Evolutionary conservation across 2,797 vertebrate species (phyloP).

Genomic region (Dendrocincla fuliginosa): DNA sequence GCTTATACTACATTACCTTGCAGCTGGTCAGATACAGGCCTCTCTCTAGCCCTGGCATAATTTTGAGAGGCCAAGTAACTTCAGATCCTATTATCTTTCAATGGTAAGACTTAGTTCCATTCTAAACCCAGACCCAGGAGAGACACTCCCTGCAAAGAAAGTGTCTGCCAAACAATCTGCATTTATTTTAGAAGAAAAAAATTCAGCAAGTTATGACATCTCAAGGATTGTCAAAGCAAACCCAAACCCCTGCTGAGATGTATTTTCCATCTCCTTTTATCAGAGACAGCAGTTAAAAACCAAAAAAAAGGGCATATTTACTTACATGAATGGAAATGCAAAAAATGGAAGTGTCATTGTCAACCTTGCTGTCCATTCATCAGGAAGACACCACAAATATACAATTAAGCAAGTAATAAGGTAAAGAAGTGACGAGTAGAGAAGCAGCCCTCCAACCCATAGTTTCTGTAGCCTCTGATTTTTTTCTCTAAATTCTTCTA

Average conservation of each 20-base stretch:
- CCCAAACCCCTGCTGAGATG: neutral
- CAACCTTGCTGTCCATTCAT: slow-evolving; percentile 86
- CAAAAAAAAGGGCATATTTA: slow-evolving; percentile 53
- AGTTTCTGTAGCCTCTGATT: slow-evolving; percentile 92
- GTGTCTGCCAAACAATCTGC: neutral
- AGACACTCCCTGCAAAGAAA: neutral
- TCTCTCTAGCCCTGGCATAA: neutral
- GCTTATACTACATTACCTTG: neutral
- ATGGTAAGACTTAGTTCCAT: neutral
- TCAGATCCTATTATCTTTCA: neutral
- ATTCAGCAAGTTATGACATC: slow-evolving; percentile 13
- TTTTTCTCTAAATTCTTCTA: slow-evolving; percentile 94
- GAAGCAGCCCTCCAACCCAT: slow-evolving; percentile 90
- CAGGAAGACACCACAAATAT: slow-evolving; percentile 94
- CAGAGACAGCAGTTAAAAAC: neutral
- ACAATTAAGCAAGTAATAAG: slow-evolving; percentile 86
- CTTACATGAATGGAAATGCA: slow-evolving; percentile 94
- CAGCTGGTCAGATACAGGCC: neutral
- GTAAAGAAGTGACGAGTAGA: slow-evolving; percentile 90
- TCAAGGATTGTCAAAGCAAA: slow-evolving; percentile 31
- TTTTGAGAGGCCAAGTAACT: neutral
- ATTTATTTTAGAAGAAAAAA: slow-evolving; percentile 16
- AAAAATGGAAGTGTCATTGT: slow-evolving; percentile 88
- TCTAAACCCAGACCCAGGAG: neutral
- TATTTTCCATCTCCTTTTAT: slow-evolving; percentile 26